Conservation (phyloP, 1,140 invertebrate species). For the Bombus sylvicola region DNA sequence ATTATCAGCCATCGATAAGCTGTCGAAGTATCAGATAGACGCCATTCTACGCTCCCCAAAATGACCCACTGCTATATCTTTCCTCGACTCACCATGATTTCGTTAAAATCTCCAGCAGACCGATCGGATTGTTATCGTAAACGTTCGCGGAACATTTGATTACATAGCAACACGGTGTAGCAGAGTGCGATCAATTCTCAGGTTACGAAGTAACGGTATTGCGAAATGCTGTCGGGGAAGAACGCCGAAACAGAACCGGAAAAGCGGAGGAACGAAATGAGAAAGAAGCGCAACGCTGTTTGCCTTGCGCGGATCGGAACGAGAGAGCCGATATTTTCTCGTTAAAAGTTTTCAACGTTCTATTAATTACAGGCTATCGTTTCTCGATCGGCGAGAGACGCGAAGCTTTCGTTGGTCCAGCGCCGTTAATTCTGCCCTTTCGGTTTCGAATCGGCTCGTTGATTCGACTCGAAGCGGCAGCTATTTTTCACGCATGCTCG, state of each 20-base stretch:
- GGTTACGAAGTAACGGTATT: background rate
- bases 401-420: conserved; percentile 30
- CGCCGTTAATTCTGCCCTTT: conserved; percentile 30
- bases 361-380: conserved; percentile 62
- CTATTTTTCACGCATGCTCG: conserved; percentile 60
- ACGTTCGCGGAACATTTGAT: background rate
- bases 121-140: background rate
- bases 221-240: background rate
- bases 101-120: background rate
- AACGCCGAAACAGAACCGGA: background rate
- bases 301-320: background rate
- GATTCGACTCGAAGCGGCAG: conserved; percentile 48
- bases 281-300: background rate
- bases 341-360: conserved; percentile 37
- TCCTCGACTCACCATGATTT: background rate
- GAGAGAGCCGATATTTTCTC: conserved; percentile 41
- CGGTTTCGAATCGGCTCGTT: conserved; percentile 48
- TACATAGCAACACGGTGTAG: background rate
- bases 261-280: background rate
- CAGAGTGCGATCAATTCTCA: background rate
- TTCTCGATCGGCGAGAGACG: conserved; percentile 28
- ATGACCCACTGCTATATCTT: background rate
- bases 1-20: background rate
- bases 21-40: background rate
- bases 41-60: background rate